phyloP scores from a whole-genome alignment of 1,140 invertebrate species.

The Homarus americanus region DNA sequence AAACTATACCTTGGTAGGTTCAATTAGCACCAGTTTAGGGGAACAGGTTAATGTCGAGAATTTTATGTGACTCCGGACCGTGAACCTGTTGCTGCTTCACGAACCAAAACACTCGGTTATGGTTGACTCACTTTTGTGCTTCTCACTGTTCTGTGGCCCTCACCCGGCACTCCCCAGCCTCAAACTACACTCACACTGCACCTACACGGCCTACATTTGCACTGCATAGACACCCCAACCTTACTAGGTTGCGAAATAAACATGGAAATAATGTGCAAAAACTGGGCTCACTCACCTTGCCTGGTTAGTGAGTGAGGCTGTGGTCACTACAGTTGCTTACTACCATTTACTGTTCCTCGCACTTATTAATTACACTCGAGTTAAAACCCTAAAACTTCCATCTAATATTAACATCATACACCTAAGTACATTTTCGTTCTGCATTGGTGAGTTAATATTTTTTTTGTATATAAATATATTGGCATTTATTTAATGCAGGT shows the following conservation, averaged over 20 bases:
- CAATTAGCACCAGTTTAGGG: too few relatives aligned
- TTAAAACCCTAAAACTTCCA: too few relatives aligned
- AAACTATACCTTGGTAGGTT: too few relatives aligned
- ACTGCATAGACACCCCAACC: slow-evolving; percentile 54
- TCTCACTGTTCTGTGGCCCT: slow-evolving; percentile 14
- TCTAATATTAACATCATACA: not conserved
- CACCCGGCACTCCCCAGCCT: slow-evolving; percentile 33
- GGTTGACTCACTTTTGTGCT: slow-evolving; percentile 17
- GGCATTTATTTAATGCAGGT: not conserved
- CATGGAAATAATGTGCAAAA: slow-evolving; percentile 62
- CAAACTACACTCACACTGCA: slow-evolving; percentile 51
- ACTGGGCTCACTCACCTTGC: slow-evolving; percentile 64
- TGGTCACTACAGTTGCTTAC: slow-evolving; percentile 34
- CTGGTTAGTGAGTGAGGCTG: slow-evolving; percentile 57
- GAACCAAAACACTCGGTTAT: slow-evolving; percentile 58
- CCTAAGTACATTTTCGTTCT: too few relatives aligned
- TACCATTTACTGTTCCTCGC: not conserved
- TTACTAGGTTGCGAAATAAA: slow-evolving; percentile 67
- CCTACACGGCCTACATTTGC: slow-evolving; percentile 57
- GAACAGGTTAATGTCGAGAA: too few relatives aligned
- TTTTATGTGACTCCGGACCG: too few relatives aligned
- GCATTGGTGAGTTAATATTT: too few relatives aligned
- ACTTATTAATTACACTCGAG: not conserved
- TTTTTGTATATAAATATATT: too few relatives aligned
- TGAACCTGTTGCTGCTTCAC: slow-evolving; percentile 42